A percentile compares a stretch with the other conserved stretches of the same genome.
Evolutionary conservation across 2,888 invertebrate genomes (phyloP).

Genomic region (Prosopocoilus inquinatus): DNA sequence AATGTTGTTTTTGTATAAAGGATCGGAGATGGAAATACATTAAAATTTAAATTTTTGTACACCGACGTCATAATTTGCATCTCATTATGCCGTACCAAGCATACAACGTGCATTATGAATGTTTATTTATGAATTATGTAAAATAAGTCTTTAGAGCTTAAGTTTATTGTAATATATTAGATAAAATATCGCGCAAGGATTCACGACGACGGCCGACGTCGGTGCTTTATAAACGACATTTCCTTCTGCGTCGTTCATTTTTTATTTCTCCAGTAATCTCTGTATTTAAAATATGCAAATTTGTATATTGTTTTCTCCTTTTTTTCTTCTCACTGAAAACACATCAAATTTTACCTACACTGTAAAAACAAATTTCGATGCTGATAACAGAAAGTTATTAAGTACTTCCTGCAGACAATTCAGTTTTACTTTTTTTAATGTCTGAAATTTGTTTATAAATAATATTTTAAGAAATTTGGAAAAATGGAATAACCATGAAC

Average conservation of each 20-base stretch:
- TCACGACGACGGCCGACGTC: conserved; percentile 26
- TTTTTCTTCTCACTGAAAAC: background rate
- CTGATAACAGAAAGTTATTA: no score
- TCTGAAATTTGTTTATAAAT: no score
- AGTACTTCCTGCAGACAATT: no score
- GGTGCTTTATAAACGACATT: conserved; percentile 34
- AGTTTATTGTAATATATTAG: conserved; percentile 47
- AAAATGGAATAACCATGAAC: no score
- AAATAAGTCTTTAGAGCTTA: conserved; percentile 46
- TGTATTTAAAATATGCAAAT: conserved; percentile 41
- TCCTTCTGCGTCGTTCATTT: conserved; percentile 30
- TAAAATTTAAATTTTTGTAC: conserved; percentile 32
- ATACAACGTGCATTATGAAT: conserved; percentile 51
- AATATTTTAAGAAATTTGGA: no score
- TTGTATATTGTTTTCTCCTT: conserved; percentile 33
- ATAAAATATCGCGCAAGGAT: conserved; percentile 35
- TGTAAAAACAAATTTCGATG: no score
- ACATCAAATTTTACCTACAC: no score
- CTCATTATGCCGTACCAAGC: conserved; percentile 32
- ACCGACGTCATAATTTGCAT: conserved; percentile 33
- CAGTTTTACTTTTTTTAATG: no score
- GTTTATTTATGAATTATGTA: conserved; percentile 54
- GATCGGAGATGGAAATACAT: conserved; percentile 19
- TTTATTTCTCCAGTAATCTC: conserved; percentile 35
- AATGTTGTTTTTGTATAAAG: no score